phyloP scores from a whole-genome alignment of 1,140 invertebrate genomes.

The Formica selysi region DNA sequence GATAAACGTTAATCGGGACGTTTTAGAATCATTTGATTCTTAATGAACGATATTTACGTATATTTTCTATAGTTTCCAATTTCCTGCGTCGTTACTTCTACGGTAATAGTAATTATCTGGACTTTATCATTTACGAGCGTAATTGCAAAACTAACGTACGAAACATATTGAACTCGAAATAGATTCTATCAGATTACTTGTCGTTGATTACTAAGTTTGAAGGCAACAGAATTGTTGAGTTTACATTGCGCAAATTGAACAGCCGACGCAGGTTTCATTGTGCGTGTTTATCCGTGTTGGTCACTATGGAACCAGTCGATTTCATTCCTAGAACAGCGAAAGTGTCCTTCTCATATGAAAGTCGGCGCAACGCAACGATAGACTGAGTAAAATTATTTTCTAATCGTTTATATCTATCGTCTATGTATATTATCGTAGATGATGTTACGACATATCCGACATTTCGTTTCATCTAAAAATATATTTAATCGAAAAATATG shows the following conservation, averaged over 20 bases:
- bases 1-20: not conserved
- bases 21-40: not conserved
- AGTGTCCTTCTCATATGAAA: constrained; percentile 37
- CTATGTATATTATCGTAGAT: not conserved
- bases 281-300: not conserved
- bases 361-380: not conserved
- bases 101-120: not conserved
- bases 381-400: constrained; percentile 30
- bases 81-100: not conserved
- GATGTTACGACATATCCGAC: not conserved
- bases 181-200: not conserved
- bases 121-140: not conserved
- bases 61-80: not conserved
- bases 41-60: not conserved
- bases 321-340: constrained; percentile 22
- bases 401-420: not conserved
- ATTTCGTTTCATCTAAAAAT: not conserved
- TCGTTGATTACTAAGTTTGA: constrained; percentile 15
- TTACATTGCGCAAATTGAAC: constrained; percentile 40
- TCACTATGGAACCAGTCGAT: not conserved
- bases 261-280: constrained; percentile 22
- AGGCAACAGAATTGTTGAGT: constrained; percentile 13
- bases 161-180: not conserved
- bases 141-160: not conserved
- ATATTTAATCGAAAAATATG: not conserved